Conservation (phyloP, 2,113 vertebrate species). For the Brachyistius frenatus region DNA sequence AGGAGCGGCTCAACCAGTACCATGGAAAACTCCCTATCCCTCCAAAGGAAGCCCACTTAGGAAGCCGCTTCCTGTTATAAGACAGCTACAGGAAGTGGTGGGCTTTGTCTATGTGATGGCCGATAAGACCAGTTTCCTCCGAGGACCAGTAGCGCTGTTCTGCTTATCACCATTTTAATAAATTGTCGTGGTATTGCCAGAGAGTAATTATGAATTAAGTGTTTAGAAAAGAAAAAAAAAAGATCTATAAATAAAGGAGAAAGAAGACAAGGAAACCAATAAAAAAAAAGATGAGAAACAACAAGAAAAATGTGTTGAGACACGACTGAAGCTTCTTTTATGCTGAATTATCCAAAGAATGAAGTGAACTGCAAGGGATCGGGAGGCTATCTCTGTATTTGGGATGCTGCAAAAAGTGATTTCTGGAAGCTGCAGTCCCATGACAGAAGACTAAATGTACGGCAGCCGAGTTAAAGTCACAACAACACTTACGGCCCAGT, state of each 20-base stretch:
- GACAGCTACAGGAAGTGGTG: constrained; percentile 69
- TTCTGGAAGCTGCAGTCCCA: constrained; percentile 8
- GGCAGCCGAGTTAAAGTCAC: not conserved
- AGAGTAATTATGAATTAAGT: not conserved
- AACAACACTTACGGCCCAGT: constrained; percentile 83
- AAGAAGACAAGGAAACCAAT: too few relatives aligned
- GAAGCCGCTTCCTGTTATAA: constrained; percentile 70
- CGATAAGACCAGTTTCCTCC: constrained; percentile 53
- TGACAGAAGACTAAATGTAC: not conserved
- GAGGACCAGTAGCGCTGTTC: constrained; percentile 8
- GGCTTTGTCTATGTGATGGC: constrained; percentile 59
- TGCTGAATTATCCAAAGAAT: constrained; percentile 30
- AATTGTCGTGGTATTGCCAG: not conserved
- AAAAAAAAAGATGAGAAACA: not conserved
- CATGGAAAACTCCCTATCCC: constrained; percentile 50
- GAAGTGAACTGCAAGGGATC: not conserved
- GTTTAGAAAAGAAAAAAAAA: not conserved
- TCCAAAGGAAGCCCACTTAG: constrained; percentile 61
- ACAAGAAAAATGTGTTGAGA: not conserved
- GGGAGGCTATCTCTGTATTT: not conserved
- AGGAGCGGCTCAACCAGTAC: constrained; percentile 4
- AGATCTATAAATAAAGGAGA: not conserved
- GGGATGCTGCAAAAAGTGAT: not conserved
- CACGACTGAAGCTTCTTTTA: not conserved
- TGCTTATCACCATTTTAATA: constrained; percentile 6